Conservation (phyloP, 2,797 vertebrate species). For the Pterois miles region DNA sequence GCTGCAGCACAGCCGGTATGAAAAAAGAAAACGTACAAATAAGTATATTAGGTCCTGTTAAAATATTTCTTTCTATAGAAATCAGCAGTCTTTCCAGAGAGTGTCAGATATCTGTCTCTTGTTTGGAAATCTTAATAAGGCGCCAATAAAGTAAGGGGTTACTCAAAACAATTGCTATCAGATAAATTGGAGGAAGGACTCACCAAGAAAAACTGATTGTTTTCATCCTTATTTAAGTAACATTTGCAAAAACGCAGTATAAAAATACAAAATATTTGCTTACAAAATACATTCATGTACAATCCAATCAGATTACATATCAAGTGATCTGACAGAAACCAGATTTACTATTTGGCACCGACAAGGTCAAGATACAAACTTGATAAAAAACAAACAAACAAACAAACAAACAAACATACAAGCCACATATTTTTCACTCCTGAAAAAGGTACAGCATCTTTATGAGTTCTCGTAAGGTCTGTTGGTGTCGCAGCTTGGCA, state of each 20-base stretch:
- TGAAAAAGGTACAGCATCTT: slow-evolving; percentile 31
- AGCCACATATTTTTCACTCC: slow-evolving; percentile 18
- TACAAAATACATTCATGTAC: slow-evolving; percentile 73
- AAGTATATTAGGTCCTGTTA: not conserved
- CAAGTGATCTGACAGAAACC: slow-evolving; percentile 34
- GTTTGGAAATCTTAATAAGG: not conserved
- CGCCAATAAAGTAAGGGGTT: not conserved
- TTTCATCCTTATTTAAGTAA: slow-evolving; percentile 34
- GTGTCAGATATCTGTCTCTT: not conserved
- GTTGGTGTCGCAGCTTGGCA: slow-evolving; percentile 4
- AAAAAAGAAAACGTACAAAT: too few species aligned
- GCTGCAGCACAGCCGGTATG: too few species aligned
- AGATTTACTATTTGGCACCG: slow-evolving; percentile 28
- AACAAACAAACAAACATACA: too few species aligned
- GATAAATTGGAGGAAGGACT: not conserved
- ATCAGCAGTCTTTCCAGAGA: not conserved
- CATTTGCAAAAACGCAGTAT: slow-evolving; percentile 55
- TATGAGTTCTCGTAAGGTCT: slow-evolving; percentile 36
- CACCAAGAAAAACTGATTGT: not conserved
- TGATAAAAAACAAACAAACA: not conserved
- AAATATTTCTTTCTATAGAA: not conserved
- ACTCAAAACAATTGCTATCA: not conserved
- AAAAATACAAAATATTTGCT: slow-evolving; percentile 71
- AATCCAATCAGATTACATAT: slow-evolving; percentile 52
- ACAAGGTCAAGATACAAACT: slow-evolving; percentile 41